Conservation (phyloP, 2,113 vertebrate genomes). For the Oceanites oceanicus region DNA sequence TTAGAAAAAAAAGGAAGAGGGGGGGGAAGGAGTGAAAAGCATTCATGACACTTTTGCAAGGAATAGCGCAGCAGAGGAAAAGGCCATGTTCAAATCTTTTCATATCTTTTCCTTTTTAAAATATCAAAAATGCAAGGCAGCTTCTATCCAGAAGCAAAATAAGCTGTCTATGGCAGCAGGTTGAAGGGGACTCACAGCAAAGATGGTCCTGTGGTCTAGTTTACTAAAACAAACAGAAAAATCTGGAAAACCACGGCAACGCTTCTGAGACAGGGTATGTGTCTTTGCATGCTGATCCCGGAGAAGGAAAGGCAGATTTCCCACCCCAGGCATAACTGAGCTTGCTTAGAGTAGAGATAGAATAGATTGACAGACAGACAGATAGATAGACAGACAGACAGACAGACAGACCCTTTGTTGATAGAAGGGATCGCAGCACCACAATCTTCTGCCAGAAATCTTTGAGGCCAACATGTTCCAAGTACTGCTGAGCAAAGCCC, state of each 20-base stretch:
- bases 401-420: not conserved
- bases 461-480: not conserved
- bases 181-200: not conserved
- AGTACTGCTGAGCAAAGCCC: not conserved
- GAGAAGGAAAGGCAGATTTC: not conserved
- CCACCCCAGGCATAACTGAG: not conserved
- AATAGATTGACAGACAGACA: not conserved
- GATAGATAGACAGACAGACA: not conserved
- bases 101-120: not conserved
- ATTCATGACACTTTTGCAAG: not conserved
- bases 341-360: not conserved
- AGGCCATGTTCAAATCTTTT: not conserved
- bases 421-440: not conserved
- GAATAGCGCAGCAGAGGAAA: not conserved
- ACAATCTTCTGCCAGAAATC: not conserved
- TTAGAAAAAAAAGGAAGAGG: not conserved
- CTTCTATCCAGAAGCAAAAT: not conserved
- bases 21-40: not conserved
- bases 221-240: not conserved
- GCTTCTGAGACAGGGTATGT: not conserved
- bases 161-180: not conserved
- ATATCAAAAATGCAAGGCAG: not conserved
- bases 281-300: not conserved
- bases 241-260: not conserved
- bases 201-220: accelerated